These are phyloP conservation scores for Clangula hyemalis DNA, from an alignment of 2,797 vertebrate species.

Conservation along the genomic window DNA sequence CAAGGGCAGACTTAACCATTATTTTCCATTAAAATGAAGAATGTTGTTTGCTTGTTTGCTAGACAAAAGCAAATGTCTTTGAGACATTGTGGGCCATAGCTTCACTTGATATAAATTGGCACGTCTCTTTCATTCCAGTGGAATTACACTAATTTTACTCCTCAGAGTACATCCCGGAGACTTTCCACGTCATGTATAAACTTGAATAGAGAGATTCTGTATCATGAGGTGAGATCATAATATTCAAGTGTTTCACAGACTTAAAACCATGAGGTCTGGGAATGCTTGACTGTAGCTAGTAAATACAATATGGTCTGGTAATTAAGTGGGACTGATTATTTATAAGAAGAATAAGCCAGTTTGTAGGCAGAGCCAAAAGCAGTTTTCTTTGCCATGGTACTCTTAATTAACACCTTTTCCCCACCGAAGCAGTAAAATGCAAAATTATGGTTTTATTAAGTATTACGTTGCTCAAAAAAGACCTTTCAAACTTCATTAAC, in stretches of 20 bases:
- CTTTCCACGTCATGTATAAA: constrained; percentile 61
- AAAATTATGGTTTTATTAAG: constrained; percentile 24
- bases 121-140: constrained; percentile 20
- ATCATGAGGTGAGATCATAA: constrained; percentile 46
- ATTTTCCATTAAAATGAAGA: constrained; percentile 41
- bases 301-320: constrained; percentile 16
- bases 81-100: background rate
- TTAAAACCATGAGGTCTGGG: constrained; percentile 39
- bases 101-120: constrained; percentile 28
- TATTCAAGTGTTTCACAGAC: constrained; percentile 48
- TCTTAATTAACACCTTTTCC: constrained; percentile 41
- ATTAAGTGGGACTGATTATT: constrained; percentile 45
- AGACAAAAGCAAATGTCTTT: constrained; percentile 53
- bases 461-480: background rate
- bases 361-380: constrained; percentile 30
- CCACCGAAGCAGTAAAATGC: constrained; percentile 15
- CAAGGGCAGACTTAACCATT: background rate
- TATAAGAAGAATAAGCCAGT: constrained; percentile 34
- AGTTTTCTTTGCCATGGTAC: background rate
- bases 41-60: constrained; percentile 21
- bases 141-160: constrained; percentile 57
- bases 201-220: constrained; percentile 59
- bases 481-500: background rate
- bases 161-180: constrained; percentile 1
- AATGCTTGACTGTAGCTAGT: background rate